A percentile compares a stretch with the other conserved stretches of the same genome.
Evolutionary conservation across 2,888 invertebrate genomes (phyloP).

Genomic region (Zele albiditarsus): DNA sequence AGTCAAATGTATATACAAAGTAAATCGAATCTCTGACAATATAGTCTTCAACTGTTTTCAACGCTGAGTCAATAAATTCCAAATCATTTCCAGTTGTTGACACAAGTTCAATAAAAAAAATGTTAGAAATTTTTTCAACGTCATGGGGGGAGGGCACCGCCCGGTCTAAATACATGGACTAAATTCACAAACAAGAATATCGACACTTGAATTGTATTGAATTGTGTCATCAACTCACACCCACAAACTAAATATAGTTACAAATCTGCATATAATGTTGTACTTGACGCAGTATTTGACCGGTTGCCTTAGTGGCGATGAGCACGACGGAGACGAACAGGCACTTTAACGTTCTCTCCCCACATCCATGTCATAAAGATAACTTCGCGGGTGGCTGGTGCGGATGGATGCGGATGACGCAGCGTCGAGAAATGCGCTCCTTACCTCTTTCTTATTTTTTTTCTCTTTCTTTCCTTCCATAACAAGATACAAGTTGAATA

Average conservation of each 20-base stretch:
- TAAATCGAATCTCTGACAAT: too few relatives aligned
- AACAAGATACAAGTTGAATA: neutral
- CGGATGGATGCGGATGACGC: conserved; percentile 35
- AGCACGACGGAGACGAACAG: neutral
- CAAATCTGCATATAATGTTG: neutral
- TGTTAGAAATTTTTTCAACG: too few relatives aligned
- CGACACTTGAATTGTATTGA: neutral
- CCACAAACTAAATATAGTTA: neutral
- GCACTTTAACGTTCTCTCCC: conserved; percentile 7
- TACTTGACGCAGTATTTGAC: neutral
- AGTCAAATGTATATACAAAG: too few relatives aligned
- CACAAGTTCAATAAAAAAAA: too few relatives aligned
- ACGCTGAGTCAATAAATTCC: too few relatives aligned
- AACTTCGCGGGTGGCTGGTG: conserved; percentile 40
- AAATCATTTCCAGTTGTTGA: too few relatives aligned
- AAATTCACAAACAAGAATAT: too few relatives aligned
- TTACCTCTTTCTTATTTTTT: neutral
- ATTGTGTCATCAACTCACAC: neutral
- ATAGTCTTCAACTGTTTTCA: too few relatives aligned
- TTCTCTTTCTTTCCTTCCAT: neutral
- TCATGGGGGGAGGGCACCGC: too few relatives aligned
- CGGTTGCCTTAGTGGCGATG: conserved; percentile 8
- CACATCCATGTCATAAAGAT: conserved; percentile 40
- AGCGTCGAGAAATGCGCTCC: conserved; percentile 41
- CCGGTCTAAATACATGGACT: too few relatives aligned